Conservation (phyloP, 2,113 vertebrate genomes). For the Microcebus murinus region DNA sequence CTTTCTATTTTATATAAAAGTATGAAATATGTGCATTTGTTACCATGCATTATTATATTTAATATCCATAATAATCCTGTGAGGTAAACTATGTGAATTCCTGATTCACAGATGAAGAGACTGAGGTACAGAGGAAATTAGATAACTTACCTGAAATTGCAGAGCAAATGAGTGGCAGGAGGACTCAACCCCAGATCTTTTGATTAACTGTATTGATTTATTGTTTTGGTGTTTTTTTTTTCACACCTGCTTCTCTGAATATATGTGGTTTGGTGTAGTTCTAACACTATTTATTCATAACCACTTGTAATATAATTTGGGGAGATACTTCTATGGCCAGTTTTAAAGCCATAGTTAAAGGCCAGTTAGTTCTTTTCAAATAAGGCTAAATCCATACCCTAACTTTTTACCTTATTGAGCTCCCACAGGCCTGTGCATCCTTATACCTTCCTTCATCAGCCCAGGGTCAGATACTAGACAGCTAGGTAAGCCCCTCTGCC, state of each 20-base stretch:
- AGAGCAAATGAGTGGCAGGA: not conserved
- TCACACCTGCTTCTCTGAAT: not conserved
- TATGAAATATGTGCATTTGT: not conserved
- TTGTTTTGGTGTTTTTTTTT: not conserved
- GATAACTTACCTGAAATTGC: not conserved
- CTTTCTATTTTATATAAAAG: not conserved
- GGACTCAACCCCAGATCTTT: not conserved
- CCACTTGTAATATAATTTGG: not conserved
- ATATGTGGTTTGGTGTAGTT: not conserved
- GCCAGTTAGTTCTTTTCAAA: not conserved
- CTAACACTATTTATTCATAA: not conserved
- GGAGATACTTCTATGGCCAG: not conserved
- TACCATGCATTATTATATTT: not conserved
- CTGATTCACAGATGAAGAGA: not conserved
- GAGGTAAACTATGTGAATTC: conserved; percentile 15
- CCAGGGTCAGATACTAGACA: not conserved
- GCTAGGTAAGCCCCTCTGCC: not conserved
- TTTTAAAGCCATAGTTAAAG: not conserved
- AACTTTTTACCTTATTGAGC: not conserved
- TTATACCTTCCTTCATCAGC: not conserved
- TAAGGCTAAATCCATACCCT: not conserved
- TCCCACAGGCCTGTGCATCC: not conserved
- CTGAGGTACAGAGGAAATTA: not conserved
- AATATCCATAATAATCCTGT: not conserved
- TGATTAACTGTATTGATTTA: not conserved